A percentile compares a stretch with the other conserved stretches of the same genome.
Evolutionary conservation across 2,888 invertebrate genomes (phyloP).

Genomic region (Chydorus sphaericus): DNA sequence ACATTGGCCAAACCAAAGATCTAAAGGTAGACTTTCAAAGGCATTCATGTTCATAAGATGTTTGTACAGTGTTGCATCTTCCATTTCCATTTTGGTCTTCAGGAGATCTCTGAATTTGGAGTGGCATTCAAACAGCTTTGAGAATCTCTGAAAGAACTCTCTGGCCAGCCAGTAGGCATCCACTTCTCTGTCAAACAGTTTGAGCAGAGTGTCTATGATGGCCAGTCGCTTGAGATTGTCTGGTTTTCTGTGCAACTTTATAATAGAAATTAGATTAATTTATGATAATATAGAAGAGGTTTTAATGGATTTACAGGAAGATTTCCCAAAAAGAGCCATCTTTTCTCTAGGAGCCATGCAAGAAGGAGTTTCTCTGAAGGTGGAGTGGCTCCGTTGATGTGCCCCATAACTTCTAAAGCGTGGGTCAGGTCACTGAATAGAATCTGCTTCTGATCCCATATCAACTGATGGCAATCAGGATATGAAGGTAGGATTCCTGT

Average conservation of each 20-base stretch:
- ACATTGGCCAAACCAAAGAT: conserved; percentile 65
- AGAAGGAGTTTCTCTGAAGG: conserved; percentile 51
- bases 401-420: conserved; percentile 50
- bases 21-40: conserved; percentile 48
- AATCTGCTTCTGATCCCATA: conserved; percentile 35
- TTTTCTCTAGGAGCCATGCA: conserved; percentile 68
- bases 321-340: conserved; percentile 42
- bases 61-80: conserved; percentile 54
- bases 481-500: conserved; percentile 6
- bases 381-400: conserved; percentile 46
- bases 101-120: conserved; percentile 32
- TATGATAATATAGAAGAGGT: background rate
- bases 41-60: conserved; percentile 50
- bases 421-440: conserved; percentile 56
- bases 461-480: conserved; percentile 6
- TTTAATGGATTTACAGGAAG: too few species aligned
- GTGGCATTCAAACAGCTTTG: conserved; percentile 49
- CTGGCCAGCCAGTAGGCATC: conserved; percentile 73
- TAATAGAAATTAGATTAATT: background rate
- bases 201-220: conserved; percentile 51
- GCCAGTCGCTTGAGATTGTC: conserved; percentile 29
- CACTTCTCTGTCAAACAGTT: conserved; percentile 54
- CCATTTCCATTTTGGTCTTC: conserved; percentile 44
- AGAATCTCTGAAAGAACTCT: conserved; percentile 53
- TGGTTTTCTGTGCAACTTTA: conserved; percentile 18